phyloP scores from a whole-genome alignment of 2,113 vertebrate genomes.

The Euleptes europaea region DNA sequence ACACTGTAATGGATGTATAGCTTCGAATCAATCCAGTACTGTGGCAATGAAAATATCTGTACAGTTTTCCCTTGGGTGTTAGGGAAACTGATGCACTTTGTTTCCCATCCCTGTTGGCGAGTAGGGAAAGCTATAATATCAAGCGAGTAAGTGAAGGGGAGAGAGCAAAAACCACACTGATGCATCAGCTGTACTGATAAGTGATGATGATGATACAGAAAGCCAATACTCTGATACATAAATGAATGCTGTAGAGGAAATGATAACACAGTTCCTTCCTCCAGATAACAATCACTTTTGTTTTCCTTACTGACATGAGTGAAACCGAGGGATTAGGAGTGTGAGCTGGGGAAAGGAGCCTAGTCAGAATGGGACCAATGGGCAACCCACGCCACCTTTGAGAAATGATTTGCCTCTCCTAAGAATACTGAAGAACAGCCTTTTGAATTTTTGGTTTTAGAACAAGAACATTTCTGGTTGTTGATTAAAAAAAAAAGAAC shows the following conservation, averaged over 20 bases:
- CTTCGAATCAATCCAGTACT: constrained; percentile 51
- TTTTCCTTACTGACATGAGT: not conserved
- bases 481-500: too few relatives aligned
- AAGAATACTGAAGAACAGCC: too few relatives aligned
- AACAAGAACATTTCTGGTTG: too few relatives aligned
- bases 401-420: too few relatives aligned
- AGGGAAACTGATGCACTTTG: constrained; percentile 29
- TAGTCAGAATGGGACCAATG: too few relatives aligned
- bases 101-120: constrained; percentile 58
- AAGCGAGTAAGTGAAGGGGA: constrained; percentile 44
- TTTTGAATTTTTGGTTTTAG: too few relatives aligned
- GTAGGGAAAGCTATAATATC: constrained; percentile 45
- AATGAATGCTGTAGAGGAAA: constrained; percentile 26
- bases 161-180: constrained; percentile 55
- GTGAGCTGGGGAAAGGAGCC: not conserved
- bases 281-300: not conserved
- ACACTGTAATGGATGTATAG: constrained; percentile 19
- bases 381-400: too few relatives aligned
- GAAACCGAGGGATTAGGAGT: not conserved
- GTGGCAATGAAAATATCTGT: constrained; percentile 47
- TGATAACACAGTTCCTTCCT: not conserved
- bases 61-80: not conserved
- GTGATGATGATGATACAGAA: constrained; percentile 51
- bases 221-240: constrained; percentile 51
- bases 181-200: constrained; percentile 51